phyloP scores from a whole-genome alignment of 2,113 vertebrate genomes.

The Oryzias celebensis region DNA sequence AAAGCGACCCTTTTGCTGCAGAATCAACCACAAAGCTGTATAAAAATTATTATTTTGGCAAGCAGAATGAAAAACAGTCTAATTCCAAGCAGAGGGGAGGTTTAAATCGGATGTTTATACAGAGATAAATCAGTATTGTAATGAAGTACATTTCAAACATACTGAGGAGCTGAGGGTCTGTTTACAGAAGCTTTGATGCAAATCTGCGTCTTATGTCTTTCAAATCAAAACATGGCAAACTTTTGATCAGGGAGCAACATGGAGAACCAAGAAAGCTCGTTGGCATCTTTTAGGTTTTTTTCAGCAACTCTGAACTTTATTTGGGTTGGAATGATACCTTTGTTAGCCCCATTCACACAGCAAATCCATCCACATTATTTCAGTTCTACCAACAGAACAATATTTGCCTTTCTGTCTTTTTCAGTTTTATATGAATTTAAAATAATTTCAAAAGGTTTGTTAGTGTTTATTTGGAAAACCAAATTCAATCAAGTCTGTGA shows the following conservation, averaged over 20 bases:
- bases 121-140: slow-evolving; percentile 2
- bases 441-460: no score
- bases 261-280: no score
- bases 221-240: neutral
- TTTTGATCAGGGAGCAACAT: neutral
- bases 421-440: no score
- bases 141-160: slow-evolving; percentile 14
- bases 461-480: no score
- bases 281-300: no score
- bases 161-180: neutral
- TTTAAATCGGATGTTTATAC: slow-evolving; percentile 10
- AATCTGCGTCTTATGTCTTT: neutral
- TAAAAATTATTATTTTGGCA: slow-evolving; percentile 22
- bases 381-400: no score
- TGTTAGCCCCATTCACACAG: no score
- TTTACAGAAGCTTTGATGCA: neutral
- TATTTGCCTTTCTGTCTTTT: no score
- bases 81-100: slow-evolving; percentile 3
- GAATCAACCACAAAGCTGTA: slow-evolving; percentile 22
- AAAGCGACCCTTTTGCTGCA: neutral
- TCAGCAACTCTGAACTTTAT: no score
- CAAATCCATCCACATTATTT: no score
- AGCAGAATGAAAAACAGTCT: slow-evolving; percentile 16
- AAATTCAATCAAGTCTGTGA: no score
- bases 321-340: no score